Evolutionary conservation across 2,888 invertebrate species (phyloP), one percentile per base, ranked within the genome.

Genomic region (Oscheius sp.): DNA sequence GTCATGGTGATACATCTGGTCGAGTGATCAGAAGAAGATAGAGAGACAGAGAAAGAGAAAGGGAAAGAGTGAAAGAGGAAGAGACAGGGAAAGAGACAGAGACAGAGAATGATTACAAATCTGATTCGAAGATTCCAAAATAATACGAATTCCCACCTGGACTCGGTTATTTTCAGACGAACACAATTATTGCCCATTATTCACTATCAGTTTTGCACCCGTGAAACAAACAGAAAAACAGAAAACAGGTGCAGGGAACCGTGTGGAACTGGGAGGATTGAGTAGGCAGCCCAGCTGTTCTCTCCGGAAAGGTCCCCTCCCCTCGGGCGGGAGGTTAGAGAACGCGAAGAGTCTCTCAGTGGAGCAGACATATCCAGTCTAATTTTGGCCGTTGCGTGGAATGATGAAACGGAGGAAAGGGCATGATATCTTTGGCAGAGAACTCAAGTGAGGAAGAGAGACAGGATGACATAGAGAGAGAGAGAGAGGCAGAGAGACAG

Each of bases 401-500:
- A 42, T 42, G 42, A 13, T 53, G 53, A n/a, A 53, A n/a, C 11
- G 53, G 11, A n/a, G 7, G 11, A 53, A 13, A 53, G 2, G 13
- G 11, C 21, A 53, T 53, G 11, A 13, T 3, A 13, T 21, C 3
- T 21, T 2, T 11, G 0, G 7, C 3, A n/a, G 55, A 55, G 48
- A 35, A 58, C 51, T 32, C 35, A 21, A 33, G 29, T 11, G 48
- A 32, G 21, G 51, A 60, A 62, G 68, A 53, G 74, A 51, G 21
- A 48, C 53, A 65, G 65, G 51, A 66, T 48, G 62, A 75, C 55
- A 58, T 59, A 51, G 60, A 59, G 59, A 60, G 50, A 65, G 59
- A 60, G 50, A 65, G 58, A 47, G 42, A 51, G 60, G 68, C 35
- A 47, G 71, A 75, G 63, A 68, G 42, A 63, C 3, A 63, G 48